Base-by-base conservation (phyloP, 2,888 invertebrate species). In the Pseudanteris insignis region DNA sequence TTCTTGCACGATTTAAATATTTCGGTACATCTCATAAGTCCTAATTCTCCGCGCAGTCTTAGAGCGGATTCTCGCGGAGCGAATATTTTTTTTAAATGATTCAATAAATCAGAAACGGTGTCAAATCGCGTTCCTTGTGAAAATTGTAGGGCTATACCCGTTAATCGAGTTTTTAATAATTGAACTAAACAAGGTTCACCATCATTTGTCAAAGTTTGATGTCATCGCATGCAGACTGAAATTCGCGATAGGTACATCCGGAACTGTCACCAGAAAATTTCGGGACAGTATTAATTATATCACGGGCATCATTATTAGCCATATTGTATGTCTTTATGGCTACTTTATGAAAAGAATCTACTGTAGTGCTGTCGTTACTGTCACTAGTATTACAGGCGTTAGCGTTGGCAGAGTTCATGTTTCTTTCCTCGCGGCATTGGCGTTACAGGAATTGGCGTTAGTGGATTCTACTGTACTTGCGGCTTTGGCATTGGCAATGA, bases 151-250 rank as follows among this genome's bases (percentile, higher is more conserved):
- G 41, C 41, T 5, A 15, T 10, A 1, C 41, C 41, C 1, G 8
- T 9, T 11, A 41, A 9, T 11, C 30, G 25, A 4, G 26, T 14
- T 25, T 38, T 38, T n/a, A 38, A 1, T 13, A 38, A 14, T 14
- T 38, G 38, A 1, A 24, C 12, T 1, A 38, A 14, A n/a, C 14
- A 1, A 1, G 5, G 3, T 14, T 26, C 38, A 5, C 13, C 9
- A 4, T 38, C 14, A 2, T 13, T n/a, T 1, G 25, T 11, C 7
- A 38, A 12, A 28, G 10, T 28, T 29, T 40, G 1, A 26, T 28
- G 15, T 40, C 40, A 15, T 40, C 40, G 8, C 40, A 40, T n/a
- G 40, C 40, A 2, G n/a, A 1, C 1, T 2, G 7, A 40, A 40
- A 40, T 18, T 40, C 29, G 1, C 29, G 14, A 12, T 26, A 40